Base-by-base conservation (phyloP, 2,888 invertebrate genomes). In the Rhynchonema sp. region DNA sequence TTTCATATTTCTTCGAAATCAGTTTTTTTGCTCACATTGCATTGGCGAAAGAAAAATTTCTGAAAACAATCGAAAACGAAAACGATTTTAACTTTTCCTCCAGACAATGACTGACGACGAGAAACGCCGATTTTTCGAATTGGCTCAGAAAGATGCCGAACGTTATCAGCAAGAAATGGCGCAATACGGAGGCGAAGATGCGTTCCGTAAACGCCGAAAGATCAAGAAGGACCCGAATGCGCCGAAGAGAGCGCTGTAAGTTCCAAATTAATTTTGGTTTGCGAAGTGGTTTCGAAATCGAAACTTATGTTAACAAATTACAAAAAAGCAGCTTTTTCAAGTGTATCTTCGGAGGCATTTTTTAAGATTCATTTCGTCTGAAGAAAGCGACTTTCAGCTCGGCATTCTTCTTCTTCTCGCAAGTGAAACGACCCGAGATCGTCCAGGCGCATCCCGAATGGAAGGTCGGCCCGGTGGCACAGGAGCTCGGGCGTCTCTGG, bases 341-440 rank as follows among this genome's bases (percentile, higher is more conserved):
- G n/a, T n/a, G n/a, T n/a, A n/a, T n/a, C n/a, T n/a, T n/a, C n/a
- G n/a, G n/a, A n/a, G n/a, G 38, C 9, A 38, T 38, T 17, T 13
- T 38, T 38, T 17, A 38, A 6, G 17, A 38, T 13, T 38, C 38
- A 38, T 38, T 38, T 17, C 17, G 38, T 38, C 17, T 13, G 38
- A 6, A 38, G 38, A 38, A 17, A 6, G 9, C 38, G 38, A 26
- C 26, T 73, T 74, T 58, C 78, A 94, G 92, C 74, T 96, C 96
- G 66, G 96, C 94, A 59, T 98, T 96, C 82, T 98, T 98, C 81
- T 89, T 91, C 85, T 98, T 96, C 81, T 96, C 92, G 75, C 89
- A 90, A 76, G 96, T 96, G 73, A 92, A 92, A 75, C 84, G 98
- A 69, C 84, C 86, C 49, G 89, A 88, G 73, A 91, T 98, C 64